A percentile compares a stretch with the other conserved stretches of the same genome.
These are phyloP conservation scores for Spatulosminthurus flaviceps DNA, from an alignment of 2,888 invertebrate species.

Conservation along the genomic window DNA sequence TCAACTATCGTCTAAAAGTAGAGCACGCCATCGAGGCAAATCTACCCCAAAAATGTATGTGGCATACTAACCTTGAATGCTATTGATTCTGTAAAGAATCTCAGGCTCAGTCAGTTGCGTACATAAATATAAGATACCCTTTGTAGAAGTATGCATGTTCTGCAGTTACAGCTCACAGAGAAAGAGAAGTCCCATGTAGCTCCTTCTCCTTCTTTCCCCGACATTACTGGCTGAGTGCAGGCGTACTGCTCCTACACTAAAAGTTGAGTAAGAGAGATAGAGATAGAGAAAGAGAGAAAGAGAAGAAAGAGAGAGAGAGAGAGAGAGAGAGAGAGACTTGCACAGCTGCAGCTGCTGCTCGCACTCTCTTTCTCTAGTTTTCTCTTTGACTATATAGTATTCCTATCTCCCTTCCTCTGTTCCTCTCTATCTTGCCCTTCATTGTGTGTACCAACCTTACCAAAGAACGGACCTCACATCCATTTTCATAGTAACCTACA, in stretches of 20 bases:
- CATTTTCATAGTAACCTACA: not conserved
- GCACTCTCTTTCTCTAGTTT: not conserved
- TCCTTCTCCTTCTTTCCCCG: not conserved
- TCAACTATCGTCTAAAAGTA: not conserved
- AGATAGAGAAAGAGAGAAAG: not conserved
- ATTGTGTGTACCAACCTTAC: not conserved
- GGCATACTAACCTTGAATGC: slow-evolving; percentile 62
- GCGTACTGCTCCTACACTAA: not conserved
- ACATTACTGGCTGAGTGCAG: slow-evolving; percentile 19
- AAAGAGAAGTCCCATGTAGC: no score
- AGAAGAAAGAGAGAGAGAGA: not conserved
- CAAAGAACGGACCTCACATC: not conserved
- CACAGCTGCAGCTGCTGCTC: slow-evolving; percentile 40
- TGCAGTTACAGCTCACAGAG: not conserved
- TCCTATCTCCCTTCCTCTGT: not conserved
- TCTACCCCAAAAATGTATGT: slow-evolving; percentile 27
- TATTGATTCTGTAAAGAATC: slow-evolving; percentile 41
- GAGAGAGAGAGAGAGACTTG: not conserved
- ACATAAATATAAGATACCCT: not conserved
- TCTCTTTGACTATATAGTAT: not conserved
- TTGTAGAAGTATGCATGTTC: not conserved
- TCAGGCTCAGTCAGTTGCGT: not conserved
- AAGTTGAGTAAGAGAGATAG: not conserved
- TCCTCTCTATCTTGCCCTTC: not conserved
- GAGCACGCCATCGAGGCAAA: not conserved